Percentiles rank a stretch among this genome's conserved stretches.
These are phyloP conservation scores for Odontesthes bonariensis DNA, from an alignment of 2,113 vertebrate genomes.

Conservation along the genomic window DNA sequence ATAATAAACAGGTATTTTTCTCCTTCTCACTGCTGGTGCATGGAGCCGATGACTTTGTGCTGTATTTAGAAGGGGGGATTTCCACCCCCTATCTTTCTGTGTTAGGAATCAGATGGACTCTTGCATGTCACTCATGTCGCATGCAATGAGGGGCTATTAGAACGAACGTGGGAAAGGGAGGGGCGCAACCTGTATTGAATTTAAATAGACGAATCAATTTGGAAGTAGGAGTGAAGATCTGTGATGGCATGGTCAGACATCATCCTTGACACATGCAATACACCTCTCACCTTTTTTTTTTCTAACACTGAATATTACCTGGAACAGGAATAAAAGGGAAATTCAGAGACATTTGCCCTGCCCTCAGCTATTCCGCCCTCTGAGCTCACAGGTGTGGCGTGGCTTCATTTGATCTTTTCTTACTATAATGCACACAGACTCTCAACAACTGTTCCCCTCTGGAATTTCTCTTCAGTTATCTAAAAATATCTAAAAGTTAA, in stretches of 20 bases:
- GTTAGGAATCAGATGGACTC: constrained; percentile 42
- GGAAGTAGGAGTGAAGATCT: constrained; percentile 41
- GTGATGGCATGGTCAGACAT: constrained; percentile 23
- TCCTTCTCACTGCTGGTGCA: constrained; percentile 37
- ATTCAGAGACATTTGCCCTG: constrained; percentile 63
- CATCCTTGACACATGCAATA: constrained; percentile 45
- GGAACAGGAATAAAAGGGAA: constrained; percentile 42
- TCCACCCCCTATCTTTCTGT: constrained; percentile 48
- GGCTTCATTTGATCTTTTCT: constrained; percentile 62
- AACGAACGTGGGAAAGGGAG: constrained; percentile 40
- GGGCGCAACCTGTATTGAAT: constrained; percentile 22
- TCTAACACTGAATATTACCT: constrained; percentile 56
- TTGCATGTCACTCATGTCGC: constrained; percentile 52
- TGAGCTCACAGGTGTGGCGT: constrained; percentile 35
- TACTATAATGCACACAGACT: background rate
- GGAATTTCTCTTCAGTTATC: constrained; percentile 38
- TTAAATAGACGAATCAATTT: constrained; percentile 53
- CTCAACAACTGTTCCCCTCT: background rate
- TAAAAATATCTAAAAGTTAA: constrained; percentile 9
- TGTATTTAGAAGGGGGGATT: constrained; percentile 37
- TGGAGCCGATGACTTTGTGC: constrained; percentile 40
- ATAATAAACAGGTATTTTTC: constrained; percentile 64
- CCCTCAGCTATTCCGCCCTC: constrained; percentile 34
- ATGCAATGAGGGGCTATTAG: constrained; percentile 18
- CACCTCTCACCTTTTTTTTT: constrained; percentile 45